A percentile compares a stretch with the other conserved stretches of the same genome.
Evolutionary conservation across 2,113 vertebrate genomes (phyloP).

Genomic region (Muscicapa adusta): DNA sequence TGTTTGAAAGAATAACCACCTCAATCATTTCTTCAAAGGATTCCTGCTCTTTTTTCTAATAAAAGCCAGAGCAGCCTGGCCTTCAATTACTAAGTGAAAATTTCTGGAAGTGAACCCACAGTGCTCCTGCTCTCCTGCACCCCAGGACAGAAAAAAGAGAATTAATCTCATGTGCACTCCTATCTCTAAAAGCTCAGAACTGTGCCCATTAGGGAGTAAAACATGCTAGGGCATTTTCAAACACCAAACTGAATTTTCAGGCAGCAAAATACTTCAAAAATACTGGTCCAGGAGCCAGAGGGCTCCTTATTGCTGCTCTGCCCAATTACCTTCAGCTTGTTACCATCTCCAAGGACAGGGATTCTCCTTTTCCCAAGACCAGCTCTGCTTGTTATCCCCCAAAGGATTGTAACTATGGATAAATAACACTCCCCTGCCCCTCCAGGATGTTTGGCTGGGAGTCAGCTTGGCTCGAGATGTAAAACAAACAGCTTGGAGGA

Average conservation of each 20-base stretch:
- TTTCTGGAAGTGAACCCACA: not conserved
- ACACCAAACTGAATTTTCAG: not conserved
- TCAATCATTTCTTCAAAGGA: not conserved
- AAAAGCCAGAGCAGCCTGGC: not conserved
- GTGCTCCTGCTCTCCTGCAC: not conserved
- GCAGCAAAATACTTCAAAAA: not conserved
- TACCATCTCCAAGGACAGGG: not conserved
- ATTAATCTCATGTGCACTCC: not conserved
- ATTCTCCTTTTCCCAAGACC: not conserved
- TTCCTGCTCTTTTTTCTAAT: not conserved
- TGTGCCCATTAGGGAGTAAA: not conserved
- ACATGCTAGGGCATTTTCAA: rapidly evolving
- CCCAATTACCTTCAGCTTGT: not conserved
- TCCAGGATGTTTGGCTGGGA: not conserved
- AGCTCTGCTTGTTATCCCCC: not conserved
- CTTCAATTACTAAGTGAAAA: not conserved
- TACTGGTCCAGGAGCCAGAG: not conserved
- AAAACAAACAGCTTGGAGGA: not conserved
- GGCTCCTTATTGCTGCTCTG: not conserved
- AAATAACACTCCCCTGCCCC: not conserved
- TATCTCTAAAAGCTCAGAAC: not conserved
- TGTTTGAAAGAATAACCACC: not conserved
- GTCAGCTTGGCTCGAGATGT: not conserved
- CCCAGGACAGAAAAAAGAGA: not conserved
- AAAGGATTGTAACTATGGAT: not conserved